phyloP scores from a whole-genome alignment of 2,888 invertebrate species.

The Pemphredon lugubris region DNA sequence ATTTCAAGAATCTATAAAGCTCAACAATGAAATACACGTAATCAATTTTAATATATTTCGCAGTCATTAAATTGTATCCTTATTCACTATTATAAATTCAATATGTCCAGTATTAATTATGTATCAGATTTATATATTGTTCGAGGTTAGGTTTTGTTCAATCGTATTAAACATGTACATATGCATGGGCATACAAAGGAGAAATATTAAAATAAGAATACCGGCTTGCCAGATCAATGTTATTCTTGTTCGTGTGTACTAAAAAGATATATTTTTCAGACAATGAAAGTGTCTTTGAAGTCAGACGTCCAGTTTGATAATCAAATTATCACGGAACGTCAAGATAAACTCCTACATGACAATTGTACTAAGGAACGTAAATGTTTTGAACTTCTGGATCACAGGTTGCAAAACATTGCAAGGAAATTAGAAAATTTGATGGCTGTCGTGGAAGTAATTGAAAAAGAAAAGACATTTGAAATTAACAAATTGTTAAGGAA shows the following conservation, averaged over 20 bases:
- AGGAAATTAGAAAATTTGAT: conserved; percentile 67
- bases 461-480: conserved; percentile 59
- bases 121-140: too few relatives aligned
- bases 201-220: too few relatives aligned
- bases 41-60: conserved; percentile 8
- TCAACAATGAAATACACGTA: conserved; percentile 66
- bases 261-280: conserved; percentile 50
- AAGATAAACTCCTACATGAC: conserved; percentile 42
- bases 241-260: background rate
- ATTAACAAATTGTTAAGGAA: conserved; percentile 52
- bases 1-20: conserved; percentile 62
- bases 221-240: too few relatives aligned
- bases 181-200: too few relatives aligned
- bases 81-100: background rate
- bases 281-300: conserved; percentile 37
- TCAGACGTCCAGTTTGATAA: conserved; percentile 30
- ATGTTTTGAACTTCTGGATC: conserved; percentile 22
- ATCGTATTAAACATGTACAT: too few relatives aligned
- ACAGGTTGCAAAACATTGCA: conserved; percentile 49
- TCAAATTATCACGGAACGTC: conserved; percentile 47
- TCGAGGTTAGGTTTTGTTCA: too few relatives aligned
- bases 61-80: background rate
- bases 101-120: too few relatives aligned
- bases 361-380: conserved; percentile 9
- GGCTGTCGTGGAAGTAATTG: conserved; percentile 63